phyloP scores from a whole-genome alignment of 2,888 invertebrate species.

The Heliconius aoede region DNA sequence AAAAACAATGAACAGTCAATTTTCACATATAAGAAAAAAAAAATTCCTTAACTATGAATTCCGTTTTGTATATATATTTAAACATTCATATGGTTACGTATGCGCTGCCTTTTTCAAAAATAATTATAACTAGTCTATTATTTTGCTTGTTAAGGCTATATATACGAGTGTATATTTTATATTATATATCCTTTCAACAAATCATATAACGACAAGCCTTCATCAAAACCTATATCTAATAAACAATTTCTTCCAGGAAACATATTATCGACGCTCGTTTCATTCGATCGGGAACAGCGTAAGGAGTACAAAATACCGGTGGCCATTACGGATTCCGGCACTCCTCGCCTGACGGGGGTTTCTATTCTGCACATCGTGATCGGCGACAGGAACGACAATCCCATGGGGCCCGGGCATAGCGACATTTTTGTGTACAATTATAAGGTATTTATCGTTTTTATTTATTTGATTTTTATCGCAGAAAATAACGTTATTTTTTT shows the following conservation, averaged over 20 bases:
- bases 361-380: conserved; percentile 95
- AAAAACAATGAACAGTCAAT: too few species aligned
- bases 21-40: too few species aligned
- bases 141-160: neutral
- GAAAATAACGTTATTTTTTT: too few species aligned
- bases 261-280: conserved; percentile 87
- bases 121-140: too few species aligned
- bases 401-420: conserved; percentile 94
- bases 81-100: too few species aligned
- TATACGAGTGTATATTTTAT: neutral
- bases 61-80: too few species aligned
- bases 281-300: conserved; percentile 93
- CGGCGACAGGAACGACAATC: conserved; percentile 97
- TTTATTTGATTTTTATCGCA: too few species aligned
- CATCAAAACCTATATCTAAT: conserved; percentile 10
- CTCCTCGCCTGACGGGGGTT: conserved; percentile 88
- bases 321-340: conserved; percentile 93
- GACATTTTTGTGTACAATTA: conserved; percentile 97
- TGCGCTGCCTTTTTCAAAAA: too few species aligned
- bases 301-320: conserved; percentile 96
- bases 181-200: neutral
- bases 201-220: neutral
- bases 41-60: too few species aligned
- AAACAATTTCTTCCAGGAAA: conserved; percentile 68
- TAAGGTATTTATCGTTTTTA: conserved; percentile 81